Evolutionary conservation across 2,113 vertebrate species (phyloP), one percentile per base, ranked within the genome.

Genomic region (Symphodus melops): DNA sequence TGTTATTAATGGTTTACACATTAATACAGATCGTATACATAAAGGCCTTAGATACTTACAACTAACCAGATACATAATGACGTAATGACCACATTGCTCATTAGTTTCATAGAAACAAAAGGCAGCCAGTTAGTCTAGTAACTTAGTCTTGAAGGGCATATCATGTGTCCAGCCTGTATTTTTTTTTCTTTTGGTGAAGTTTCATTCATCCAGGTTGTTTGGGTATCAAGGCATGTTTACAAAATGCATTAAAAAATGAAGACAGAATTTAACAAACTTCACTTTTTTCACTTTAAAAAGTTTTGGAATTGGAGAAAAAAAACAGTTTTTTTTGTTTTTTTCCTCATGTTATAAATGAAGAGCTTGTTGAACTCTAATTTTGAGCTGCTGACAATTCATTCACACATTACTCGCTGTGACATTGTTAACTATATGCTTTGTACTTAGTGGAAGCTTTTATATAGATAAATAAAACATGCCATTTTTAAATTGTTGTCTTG

Each of bases 381-480:
- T n/a, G n/a, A n/a, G n/a, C 25, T 25, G 25, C 25, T 25, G 25
- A 25, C 25, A 4, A 25, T 25, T 2, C 25, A 25, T 25, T 25
- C 25, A 17, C 42, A 37, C 9, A 53, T 33, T n/a, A 12, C 12
- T 14, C 9, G 16, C 42, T 39, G 19, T 39, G 44, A 52, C 5
- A 11, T 33, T 5, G 48, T 51, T 2, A 17, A 51, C 19, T 39
- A 23, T n/a, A 4, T 28, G 4, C 9, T 54, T 65, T 55, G n/a
- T 54, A 71, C 72, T 67, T 9, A 49, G 25, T 17, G 13, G 17
- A 25, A n/a, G 9, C 3, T 17, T 55, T 67, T 67, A 10, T 58
- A 25, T 17, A 8, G 3, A 3, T n/a, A 17, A 68, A 68, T 62
- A 57, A 57, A 33, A 33, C n/a, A n/a, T n/a, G n/a, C n/a, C n/a